phyloP scores from a whole-genome alignment of 2,888 invertebrate genomes.

The Terebella lapidaria region DNA sequence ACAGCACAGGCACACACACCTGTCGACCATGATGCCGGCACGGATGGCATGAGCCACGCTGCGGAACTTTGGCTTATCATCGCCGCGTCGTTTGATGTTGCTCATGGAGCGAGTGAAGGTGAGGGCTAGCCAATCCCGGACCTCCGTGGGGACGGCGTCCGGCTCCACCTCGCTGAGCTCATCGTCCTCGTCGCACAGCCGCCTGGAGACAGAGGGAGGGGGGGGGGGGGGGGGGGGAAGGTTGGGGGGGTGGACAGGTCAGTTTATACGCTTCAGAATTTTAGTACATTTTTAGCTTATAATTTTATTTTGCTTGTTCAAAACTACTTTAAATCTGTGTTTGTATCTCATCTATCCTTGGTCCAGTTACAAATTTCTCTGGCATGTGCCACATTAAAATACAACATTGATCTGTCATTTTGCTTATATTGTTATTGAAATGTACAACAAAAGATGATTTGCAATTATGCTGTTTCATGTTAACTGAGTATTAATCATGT shows the following conservation, averaged over 20 bases:
- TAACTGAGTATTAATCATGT: too few relatives aligned
- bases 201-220: neutral
- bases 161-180: constrained; percentile 93
- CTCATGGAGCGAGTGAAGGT: constrained; percentile 75
- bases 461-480: too few relatives aligned
- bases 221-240: neutral
- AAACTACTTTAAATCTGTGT: too few relatives aligned
- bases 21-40: constrained; percentile 95
- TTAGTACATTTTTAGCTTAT: too few relatives aligned
- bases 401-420: too few relatives aligned
- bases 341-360: too few relatives aligned
- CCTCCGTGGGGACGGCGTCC: constrained; percentile 92
- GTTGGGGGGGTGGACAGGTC: neutral
- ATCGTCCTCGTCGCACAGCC: constrained; percentile 69
- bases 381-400: too few relatives aligned
- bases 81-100: constrained; percentile 57
- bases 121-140: constrained; percentile 92
- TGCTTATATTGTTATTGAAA: too few relatives aligned
- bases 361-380: too few relatives aligned
- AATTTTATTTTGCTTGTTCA: too few relatives aligned
- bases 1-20: constrained; percentile 32
- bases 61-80: constrained; percentile 70
- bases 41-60: constrained; percentile 94
- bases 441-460: too few relatives aligned
- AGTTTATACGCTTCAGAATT: neutral